Evolutionary conservation across 2,888 invertebrate species (phyloP).

Genomic region (Caradrina clavipalpis): DNA sequence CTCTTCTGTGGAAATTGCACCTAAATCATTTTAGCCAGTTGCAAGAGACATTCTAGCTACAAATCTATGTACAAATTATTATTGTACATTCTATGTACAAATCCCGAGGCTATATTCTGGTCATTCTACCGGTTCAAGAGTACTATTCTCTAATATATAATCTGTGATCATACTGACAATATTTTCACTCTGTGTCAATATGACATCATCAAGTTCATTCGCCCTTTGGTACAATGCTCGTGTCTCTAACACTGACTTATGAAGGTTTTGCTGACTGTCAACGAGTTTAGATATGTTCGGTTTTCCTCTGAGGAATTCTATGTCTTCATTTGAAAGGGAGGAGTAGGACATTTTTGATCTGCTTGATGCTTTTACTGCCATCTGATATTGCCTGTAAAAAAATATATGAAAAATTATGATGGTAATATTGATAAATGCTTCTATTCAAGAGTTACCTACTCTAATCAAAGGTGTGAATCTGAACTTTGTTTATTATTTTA

Average conservation of each 20-base stretch:
- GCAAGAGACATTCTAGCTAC: conserved; percentile 4
- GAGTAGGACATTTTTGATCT: conserved; percentile 81
- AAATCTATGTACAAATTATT: too few species aligned
- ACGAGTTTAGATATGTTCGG: conserved; percentile 80
- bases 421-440: too few species aligned
- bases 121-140: conserved; percentile 71
- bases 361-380: conserved; percentile 75
- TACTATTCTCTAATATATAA: conserved; percentile 83
- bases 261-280: conserved; percentile 80
- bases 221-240: conserved; percentile 73
- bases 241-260: conserved; percentile 77
- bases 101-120: not conserved
- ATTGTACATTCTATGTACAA: conserved; percentile 61
- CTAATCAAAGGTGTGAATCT: too few species aligned
- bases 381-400: conserved; percentile 81
- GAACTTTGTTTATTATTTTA: too few species aligned
- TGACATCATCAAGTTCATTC: conserved; percentile 77
- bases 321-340: conserved; percentile 83
- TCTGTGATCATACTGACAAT: conserved; percentile 79
- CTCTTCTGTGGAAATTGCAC: not conserved
- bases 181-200: conserved; percentile 77
- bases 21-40: not conserved
- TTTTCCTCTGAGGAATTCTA: conserved; percentile 84
- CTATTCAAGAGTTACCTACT: too few species aligned
- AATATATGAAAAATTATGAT: not conserved